Conservation (phyloP, 2,888 invertebrate species). For the Calameuta pallipes region DNA sequence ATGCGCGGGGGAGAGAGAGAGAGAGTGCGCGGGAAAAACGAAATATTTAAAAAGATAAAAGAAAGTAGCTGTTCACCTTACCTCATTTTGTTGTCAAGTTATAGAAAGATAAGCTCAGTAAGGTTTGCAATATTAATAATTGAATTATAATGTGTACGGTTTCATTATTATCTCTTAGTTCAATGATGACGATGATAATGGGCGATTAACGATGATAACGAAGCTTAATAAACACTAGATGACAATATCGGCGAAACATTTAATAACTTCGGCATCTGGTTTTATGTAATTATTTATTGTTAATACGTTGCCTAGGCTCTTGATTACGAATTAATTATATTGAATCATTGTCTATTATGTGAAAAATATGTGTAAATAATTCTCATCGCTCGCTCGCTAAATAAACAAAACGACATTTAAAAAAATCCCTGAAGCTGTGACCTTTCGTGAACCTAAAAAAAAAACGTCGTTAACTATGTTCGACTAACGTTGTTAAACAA, state of each 20-base stretch:
- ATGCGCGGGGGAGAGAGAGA: slow-evolving; percentile 27
- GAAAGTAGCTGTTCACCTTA: slow-evolving; percentile 38
- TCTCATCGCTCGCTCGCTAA: slow-evolving; percentile 49
- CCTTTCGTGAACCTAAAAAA: slow-evolving; percentile 50
- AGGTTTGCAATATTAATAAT: slow-evolving; percentile 30
- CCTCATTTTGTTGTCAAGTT: slow-evolving; percentile 44
- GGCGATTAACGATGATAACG: neutral
- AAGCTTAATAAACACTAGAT: neutral
- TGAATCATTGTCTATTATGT: slow-evolving; percentile 40
- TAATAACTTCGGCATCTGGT: neutral
- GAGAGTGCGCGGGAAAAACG: neutral
- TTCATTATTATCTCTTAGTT: slow-evolving; percentile 11
- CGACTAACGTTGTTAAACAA: neutral
- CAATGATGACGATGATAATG: too few relatives aligned
- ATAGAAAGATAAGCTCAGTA: slow-evolving; percentile 34
- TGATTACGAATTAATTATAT: slow-evolving; percentile 42
- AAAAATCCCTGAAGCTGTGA: slow-evolving; percentile 38
- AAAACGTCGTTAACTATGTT: neutral
- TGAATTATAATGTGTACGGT: slow-evolving; percentile 23
- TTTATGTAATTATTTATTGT: slow-evolving; percentile 42
- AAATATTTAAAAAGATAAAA: slow-evolving; percentile 11
- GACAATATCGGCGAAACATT: neutral
- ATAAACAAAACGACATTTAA: slow-evolving; percentile 43
- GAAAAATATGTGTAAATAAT: slow-evolving; percentile 51
- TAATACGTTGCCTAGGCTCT: slow-evolving; percentile 43